phyloP scores from a whole-genome alignment of 2,888 invertebrate species.

The Trachelus stipa region DNA sequence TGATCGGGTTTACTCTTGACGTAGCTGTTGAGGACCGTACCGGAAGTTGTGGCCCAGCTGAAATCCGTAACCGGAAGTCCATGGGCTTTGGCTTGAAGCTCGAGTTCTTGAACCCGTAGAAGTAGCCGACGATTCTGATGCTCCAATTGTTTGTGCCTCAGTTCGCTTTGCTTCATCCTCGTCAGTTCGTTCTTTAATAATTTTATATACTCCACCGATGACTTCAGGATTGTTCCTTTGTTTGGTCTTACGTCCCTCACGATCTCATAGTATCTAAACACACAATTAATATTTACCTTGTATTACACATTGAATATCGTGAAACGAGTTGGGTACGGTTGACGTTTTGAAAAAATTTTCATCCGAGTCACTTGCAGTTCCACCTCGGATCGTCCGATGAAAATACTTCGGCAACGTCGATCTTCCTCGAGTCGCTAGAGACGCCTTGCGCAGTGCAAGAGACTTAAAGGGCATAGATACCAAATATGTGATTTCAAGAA shows the following conservation, averaged over 20 bases:
- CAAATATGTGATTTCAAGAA: not conserved
- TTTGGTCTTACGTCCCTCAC: slow-evolving; percentile 90
- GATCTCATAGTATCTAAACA: slow-evolving; percentile 81
- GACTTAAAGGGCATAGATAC: too few relatives aligned
- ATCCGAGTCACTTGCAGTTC: not conserved
- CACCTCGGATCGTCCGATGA: not conserved
- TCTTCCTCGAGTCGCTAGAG: not conserved
- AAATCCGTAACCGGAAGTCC: slow-evolving; percentile 77
- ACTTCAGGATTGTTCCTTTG: slow-evolving; percentile 97
- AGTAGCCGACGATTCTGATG: slow-evolving; percentile 84
- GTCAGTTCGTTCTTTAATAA: slow-evolving; percentile 81
- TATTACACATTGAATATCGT: slow-evolving; percentile 2
- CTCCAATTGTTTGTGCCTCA: slow-evolving; percentile 83
- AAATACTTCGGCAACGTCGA: not conserved
- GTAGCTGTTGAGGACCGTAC: slow-evolving; percentile 51
- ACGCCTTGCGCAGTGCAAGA: not conserved
- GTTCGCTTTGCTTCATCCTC: slow-evolving; percentile 81
- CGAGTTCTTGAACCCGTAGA: slow-evolving; percentile 85
- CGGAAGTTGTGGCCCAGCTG: slow-evolving; percentile 67
- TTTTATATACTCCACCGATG: slow-evolving; percentile 96
- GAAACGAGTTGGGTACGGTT: too few relatives aligned
- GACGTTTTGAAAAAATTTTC: too few relatives aligned
- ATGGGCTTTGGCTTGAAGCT: slow-evolving; percentile 81
- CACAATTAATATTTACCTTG: slow-evolving; percentile 3
- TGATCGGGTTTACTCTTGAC: slow-evolving; percentile 54